These are phyloP conservation scores for Acanthisitta chloris DNA, from an alignment of 2,113 vertebrate species.

Conservation along the genomic window DNA sequence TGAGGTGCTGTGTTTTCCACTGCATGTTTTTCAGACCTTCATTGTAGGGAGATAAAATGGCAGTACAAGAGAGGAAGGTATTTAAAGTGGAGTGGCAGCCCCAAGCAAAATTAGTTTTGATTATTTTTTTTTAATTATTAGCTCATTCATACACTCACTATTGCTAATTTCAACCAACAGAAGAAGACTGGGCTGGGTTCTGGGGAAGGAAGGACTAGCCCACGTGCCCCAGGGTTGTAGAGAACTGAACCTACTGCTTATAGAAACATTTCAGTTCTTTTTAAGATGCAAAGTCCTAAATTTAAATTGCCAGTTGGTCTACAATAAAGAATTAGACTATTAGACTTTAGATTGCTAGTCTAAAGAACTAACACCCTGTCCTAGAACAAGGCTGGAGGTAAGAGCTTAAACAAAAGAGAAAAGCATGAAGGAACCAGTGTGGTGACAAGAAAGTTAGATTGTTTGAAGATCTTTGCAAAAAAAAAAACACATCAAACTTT, in stretches of 20 bases:
- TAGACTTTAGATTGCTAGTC: neutral
- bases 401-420: neutral
- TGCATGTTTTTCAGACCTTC: neutral
- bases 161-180: neutral
- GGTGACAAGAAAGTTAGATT: neutral
- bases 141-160: neutral
- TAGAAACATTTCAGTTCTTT: neutral
- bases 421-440: neutral
- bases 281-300: neutral
- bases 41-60: neutral
- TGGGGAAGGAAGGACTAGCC: neutral
- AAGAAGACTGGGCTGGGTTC: neutral
- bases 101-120: neutral
- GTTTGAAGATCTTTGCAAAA: neutral
- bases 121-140: neutral
- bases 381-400: neutral
- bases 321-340: neutral
- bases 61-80: neutral
- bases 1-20: neutral
- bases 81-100: neutral
- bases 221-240: neutral
- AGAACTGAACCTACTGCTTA: neutral
- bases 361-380: neutral
- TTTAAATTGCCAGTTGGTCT: neutral
- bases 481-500: neutral